Evolutionary conservation across 2,888 invertebrate genomes (phyloP).

Genomic region (Aproaerema taeniolella): DNA sequence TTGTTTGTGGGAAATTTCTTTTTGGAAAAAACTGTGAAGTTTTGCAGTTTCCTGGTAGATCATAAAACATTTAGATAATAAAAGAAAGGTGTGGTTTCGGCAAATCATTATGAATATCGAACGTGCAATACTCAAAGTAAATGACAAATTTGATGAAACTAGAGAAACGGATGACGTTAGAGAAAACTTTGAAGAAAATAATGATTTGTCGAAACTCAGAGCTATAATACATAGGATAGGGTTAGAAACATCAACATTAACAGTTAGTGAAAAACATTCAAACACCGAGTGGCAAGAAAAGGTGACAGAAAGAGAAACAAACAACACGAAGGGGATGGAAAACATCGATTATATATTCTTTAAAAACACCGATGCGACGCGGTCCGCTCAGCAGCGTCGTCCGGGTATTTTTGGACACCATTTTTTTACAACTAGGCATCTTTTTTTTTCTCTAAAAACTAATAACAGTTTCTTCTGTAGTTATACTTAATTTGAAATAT

Average conservation of each 20-base stretch:
- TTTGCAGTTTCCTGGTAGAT: slow-evolving; percentile 4
- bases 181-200: no score
- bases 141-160: no score
- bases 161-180: no score
- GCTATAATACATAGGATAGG: slow-evolving; percentile 37
- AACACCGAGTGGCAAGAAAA: slow-evolving; percentile 73
- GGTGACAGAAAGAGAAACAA: slow-evolving; percentile 64
- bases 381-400: slow-evolving; percentile 56
- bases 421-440: slow-evolving; percentile 23
- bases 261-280: slow-evolving; percentile 77
- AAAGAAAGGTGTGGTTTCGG: no score
- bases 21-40: no score
- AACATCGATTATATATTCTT: slow-evolving; percentile 63
- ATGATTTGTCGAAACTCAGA: no score
- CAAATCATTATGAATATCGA: no score
- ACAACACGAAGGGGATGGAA: slow-evolving; percentile 62
- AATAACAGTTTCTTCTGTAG: no score
- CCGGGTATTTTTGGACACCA: slow-evolving; percentile 67
- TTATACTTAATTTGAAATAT: no score
- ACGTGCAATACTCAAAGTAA: no score
- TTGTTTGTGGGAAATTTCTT: no score
- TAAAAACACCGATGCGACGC: slow-evolving; percentile 71
- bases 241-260: slow-evolving; percentile 70
- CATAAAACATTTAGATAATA: slow-evolving; percentile 10
- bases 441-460: slow-evolving; percentile 16